These are phyloP conservation scores for Haemorhous mexicanus DNA, from an alignment of 2,113 vertebrate genomes.

Conservation along the genomic window DNA sequence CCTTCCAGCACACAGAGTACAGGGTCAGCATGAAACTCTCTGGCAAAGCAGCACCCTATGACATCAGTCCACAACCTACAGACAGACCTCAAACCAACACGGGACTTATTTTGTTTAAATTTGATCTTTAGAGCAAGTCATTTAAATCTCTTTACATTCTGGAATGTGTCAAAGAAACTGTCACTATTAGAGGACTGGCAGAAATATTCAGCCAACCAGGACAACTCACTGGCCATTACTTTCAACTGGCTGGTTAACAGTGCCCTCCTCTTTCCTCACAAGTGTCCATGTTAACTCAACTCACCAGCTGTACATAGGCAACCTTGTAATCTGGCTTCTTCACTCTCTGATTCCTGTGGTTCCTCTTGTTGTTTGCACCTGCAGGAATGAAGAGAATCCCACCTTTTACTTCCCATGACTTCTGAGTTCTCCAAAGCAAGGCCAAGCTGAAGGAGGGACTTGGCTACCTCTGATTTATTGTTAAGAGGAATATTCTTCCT, in stretches of 20 bases:
- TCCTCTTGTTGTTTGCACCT: constrained; percentile 88
- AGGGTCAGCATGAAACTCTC: constrained; percentile 14
- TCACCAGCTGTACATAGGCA: constrained; percentile 96
- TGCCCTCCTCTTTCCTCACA: background rate
- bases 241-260: background rate
- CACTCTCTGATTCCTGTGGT: constrained; percentile 84
- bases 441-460: background rate
- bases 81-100: background rate
- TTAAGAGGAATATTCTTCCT: background rate
- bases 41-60: constrained; percentile 6
- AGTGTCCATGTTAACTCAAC: constrained; percentile 66
- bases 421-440: background rate
- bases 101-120: background rate
- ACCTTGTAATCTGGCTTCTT: constrained; percentile 95
- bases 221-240: background rate
- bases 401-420: background rate
- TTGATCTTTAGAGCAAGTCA: background rate
- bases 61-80: constrained; percentile 24
- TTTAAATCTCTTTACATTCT: background rate
- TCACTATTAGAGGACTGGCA: background rate
- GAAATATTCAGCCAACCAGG: background rate
- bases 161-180: background rate
- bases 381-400: background rate
- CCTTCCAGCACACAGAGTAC: constrained; percentile 27
- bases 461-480: background rate